Percentiles rank a stretch among this genome's conserved stretches.
Conservation (phyloP, 2,888 invertebrate species). For the Deilephila porcellus region DNA sequence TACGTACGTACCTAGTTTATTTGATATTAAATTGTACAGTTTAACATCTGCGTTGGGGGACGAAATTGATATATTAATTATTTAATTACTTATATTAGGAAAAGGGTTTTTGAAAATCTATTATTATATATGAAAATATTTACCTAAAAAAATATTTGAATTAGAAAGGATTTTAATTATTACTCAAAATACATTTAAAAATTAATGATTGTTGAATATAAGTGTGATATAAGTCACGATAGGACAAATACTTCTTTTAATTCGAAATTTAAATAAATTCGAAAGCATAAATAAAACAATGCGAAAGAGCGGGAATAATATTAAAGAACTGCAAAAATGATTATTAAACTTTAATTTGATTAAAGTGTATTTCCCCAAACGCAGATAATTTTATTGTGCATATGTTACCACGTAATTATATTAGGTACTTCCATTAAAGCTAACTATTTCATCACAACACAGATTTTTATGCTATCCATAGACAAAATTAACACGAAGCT, state of each 20-base stretch:
- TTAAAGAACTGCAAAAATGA: not conserved
- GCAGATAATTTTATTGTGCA: conserved; percentile 28
- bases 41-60: conserved; percentile 14
- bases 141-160: too few species aligned
- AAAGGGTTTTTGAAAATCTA: too few species aligned
- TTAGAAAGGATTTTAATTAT: too few species aligned
- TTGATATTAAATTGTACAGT: conserved; percentile 7
- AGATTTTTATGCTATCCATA: conserved; percentile 52
- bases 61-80: not conserved
- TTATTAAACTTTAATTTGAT: not conserved
- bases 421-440: conserved; percentile 57
- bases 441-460: conserved; percentile 70
- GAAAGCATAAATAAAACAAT: not conserved
- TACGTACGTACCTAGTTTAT: not conserved
- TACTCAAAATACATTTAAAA: too few species aligned
- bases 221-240: too few species aligned
- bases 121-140: too few species aligned
- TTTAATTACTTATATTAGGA: not conserved
- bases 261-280: too few species aligned
- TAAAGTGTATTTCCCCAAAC: not conserved
- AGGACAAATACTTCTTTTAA: too few species aligned
- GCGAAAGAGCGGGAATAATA: not conserved
- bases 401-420: conserved; percentile 37
- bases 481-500: conserved; percentile 35
- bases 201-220: too few species aligned